These are phyloP conservation scores for Rallus limicola DNA, from an alignment of 2,113 vertebrate species.

Conservation along the genomic window DNA sequence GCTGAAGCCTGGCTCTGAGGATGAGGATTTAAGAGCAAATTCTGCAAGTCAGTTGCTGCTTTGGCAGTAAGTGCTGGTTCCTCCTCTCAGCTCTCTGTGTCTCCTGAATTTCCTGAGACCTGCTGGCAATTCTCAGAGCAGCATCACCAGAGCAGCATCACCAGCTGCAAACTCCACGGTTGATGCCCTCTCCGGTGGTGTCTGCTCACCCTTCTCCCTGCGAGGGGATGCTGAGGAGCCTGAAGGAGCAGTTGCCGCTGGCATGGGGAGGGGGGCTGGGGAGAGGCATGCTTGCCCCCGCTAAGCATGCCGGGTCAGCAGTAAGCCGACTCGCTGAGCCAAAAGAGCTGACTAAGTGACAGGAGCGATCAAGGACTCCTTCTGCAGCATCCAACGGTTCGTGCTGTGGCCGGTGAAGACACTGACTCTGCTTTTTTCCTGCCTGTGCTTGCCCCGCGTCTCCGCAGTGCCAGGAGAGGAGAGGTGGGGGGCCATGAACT, in stretches of 20 bases:
- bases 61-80: background rate
- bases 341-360: constrained; percentile 52
- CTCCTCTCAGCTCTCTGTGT: background rate
- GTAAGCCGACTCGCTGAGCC: background rate
- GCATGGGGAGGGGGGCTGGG: background rate
- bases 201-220: background rate
- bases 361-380: constrained; percentile 4
- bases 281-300: background rate
- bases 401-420: background rate
- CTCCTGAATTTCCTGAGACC: background rate
- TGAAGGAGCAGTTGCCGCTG: background rate
- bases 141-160: background rate
- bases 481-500: constrained; percentile 19
- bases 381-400: background rate
- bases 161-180: accelerated
- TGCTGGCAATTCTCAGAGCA: background rate
- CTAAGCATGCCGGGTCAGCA: background rate
- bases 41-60: background rate
- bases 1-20: background rate
- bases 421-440: constrained; percentile 41
- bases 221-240: background rate
- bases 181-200: accelerated
- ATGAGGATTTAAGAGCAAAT: background rate
- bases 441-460: background rate
- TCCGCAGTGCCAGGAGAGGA: background rate